Conservation (phyloP, 1,140 invertebrate genomes). For the Philopotamus ludificatus region DNA sequence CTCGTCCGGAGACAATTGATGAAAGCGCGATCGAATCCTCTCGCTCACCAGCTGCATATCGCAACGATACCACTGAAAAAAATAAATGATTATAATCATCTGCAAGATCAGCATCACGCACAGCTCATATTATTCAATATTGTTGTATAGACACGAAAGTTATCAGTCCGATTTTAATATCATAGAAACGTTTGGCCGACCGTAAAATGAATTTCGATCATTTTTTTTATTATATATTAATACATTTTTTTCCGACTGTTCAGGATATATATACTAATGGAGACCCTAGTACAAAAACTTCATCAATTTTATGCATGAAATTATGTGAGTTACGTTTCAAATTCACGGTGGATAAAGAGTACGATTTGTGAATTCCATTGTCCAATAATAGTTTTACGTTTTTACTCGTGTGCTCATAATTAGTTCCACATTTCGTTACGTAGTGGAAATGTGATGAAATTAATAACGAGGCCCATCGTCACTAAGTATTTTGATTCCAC, state of each 20-base stretch:
- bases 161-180: too few relatives aligned
- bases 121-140: too few relatives aligned
- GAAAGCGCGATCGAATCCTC: constrained; percentile 58
- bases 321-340: not conserved
- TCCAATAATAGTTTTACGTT: not conserved
- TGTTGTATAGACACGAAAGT: too few relatives aligned
- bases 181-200: too few relatives aligned
- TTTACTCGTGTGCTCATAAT: not conserved
- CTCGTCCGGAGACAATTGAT: constrained; percentile 65
- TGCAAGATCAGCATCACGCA: too few relatives aligned
- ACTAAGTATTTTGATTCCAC: too few relatives aligned
- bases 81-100: not conserved
- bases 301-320: not conserved
- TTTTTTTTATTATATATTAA: too few relatives aligned
- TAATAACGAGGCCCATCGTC: too few relatives aligned
- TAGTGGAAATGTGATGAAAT: not conserved
- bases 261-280: too few relatives aligned
- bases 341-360: not conserved
- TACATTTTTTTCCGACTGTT: too few relatives aligned
- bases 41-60: constrained; percentile 52
- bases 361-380: not conserved
- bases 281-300: not conserved
- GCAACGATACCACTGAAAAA: constrained; percentile 69
- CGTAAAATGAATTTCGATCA: too few relatives aligned
- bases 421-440: not conserved